These are phyloP conservation scores for Petrosia ficiformis DNA, from an alignment of 37 sponge, comb jelly and placozoan genomes.

Conservation along the genomic window DNA sequence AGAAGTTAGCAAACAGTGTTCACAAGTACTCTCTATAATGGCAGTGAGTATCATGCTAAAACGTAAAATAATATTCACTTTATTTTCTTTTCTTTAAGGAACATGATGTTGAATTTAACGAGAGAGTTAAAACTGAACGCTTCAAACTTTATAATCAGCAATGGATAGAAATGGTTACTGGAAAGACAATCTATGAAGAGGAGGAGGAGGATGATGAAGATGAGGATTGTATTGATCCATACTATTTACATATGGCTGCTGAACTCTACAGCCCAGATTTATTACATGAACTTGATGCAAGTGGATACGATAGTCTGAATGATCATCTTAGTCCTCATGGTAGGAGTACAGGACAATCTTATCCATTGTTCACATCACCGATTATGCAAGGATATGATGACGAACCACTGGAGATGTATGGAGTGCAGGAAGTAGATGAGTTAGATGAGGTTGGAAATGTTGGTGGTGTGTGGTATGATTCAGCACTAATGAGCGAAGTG, in stretches of 20 bases:
- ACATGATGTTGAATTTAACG: conserved; percentile 66
- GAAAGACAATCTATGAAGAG: conserved; percentile 12
- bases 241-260: conserved; percentile 54
- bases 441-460: background rate
- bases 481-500: no score
- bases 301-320: background rate
- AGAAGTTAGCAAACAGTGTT: conserved; percentile 71
- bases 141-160: conserved; percentile 86
- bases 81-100: conserved; percentile 34
- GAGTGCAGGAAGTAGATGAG: background rate
- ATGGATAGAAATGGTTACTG: conserved; percentile 90
- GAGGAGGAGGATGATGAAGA: conserved; percentile 2
- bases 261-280: conserved; percentile 37
- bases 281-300: conserved; percentile 4
- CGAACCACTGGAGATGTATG: background rate
- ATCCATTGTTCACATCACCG: background rate
- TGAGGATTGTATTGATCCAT: conserved; percentile 45
- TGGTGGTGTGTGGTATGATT: background rate
- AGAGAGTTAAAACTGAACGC: conserved; percentile 65
- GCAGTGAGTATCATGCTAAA: conserved; percentile 36
- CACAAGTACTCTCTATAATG: conserved; percentile 72
- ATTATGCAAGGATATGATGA: background rate
- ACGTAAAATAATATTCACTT: background rate
- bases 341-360: background rate
- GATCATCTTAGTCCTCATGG: background rate